phyloP scores from a whole-genome alignment of 2,888 invertebrate species.

The Branchipolynoe longqiensis region DNA sequence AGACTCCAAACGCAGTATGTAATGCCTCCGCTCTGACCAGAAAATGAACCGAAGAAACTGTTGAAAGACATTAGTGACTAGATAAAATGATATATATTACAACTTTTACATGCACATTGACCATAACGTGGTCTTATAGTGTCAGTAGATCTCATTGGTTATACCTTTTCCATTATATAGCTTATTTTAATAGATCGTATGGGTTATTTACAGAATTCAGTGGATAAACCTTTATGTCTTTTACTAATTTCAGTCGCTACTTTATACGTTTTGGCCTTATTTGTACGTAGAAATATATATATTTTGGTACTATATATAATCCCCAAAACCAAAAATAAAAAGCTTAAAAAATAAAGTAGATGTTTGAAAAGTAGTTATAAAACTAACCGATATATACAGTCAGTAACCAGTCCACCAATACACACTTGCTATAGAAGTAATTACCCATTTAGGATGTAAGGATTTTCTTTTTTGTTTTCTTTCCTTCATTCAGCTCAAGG shows the following conservation, averaged over 20 bases:
- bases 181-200: constrained; percentile 8
- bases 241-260: background rate
- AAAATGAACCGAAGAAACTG: background rate
- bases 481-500: too few species aligned
- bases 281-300: background rate
- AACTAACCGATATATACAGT: background rate
- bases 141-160: constrained; percentile 31
- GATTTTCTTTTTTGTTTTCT: too few species aligned
- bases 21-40: constrained; percentile 15
- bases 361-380: background rate
- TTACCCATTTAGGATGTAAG: too few species aligned
- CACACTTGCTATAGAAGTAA: background rate
- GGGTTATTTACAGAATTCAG: background rate
- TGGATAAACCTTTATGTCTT: background rate
- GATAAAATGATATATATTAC: background rate
- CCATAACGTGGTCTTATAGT: constrained; percentile 12
- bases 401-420: background rate
- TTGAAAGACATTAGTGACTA: background rate
- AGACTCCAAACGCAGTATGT: constrained; percentile 17
- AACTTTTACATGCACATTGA: constrained; percentile 32
- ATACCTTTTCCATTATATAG: constrained; percentile 18
- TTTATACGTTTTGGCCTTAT: background rate
- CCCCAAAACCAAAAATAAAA: background rate
- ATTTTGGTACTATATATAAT: background rate
- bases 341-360: too few species aligned